phyloP scores from a whole-genome alignment of 1,140 invertebrate genomes.

The Leptopilina boulardi region DNA sequence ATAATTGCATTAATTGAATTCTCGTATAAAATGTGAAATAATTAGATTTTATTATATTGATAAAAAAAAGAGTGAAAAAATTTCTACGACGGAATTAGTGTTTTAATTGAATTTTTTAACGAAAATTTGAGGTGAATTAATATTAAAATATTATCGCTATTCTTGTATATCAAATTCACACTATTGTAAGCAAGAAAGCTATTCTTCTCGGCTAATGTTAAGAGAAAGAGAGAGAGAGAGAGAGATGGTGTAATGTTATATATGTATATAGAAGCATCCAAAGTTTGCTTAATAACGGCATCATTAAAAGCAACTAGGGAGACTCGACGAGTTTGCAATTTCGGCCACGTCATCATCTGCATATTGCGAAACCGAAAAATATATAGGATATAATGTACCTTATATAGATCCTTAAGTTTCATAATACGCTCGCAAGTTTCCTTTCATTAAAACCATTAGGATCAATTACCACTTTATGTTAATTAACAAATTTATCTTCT shows the following conservation, averaged over 20 bases:
- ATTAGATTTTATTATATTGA: too few species aligned
- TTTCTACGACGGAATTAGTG: too few species aligned
- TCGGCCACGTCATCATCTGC: slow-evolving; percentile 6
- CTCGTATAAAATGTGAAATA: too few species aligned
- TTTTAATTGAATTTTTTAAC: background rate
- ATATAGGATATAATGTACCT: background rate
- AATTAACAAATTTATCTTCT: background rate
- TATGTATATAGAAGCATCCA: background rate
- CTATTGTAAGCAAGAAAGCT: background rate
- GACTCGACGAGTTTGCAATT: background rate
- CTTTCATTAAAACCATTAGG: background rate
- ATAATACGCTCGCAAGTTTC: background rate
- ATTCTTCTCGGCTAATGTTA: slow-evolving; percentile 1
- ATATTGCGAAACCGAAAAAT: slow-evolving; percentile 6
- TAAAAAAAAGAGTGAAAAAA: too few species aligned
- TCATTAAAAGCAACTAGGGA: slow-evolving; percentile 23
- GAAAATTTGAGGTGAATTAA: background rate
- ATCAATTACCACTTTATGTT: background rate
- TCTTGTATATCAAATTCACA: background rate
- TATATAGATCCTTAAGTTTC: background rate
- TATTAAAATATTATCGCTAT: background rate
- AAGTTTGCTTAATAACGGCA: slow-evolving; percentile 22
- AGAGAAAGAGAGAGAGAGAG: background rate
- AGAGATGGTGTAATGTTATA: background rate
- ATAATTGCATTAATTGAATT: too few species aligned